Percentiles rank a stretch among this genome's conserved stretches.
These are phyloP conservation scores for Planiliza haematocheilus DNA, from an alignment of 2,113 vertebrate species.

Conservation along the genomic window DNA sequence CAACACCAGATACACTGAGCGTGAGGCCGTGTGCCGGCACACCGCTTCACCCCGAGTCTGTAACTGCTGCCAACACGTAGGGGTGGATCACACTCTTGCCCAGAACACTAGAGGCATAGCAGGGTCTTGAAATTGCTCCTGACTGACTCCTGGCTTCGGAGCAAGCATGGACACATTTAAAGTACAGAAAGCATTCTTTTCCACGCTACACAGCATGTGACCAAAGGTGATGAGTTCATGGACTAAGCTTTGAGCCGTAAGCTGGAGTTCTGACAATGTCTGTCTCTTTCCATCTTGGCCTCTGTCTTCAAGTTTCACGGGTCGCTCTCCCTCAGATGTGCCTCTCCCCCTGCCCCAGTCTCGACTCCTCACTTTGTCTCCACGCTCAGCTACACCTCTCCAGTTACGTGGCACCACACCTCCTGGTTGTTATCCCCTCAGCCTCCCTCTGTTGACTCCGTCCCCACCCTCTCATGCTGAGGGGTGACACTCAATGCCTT, in stretches of 20 bases:
- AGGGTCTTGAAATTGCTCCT: conserved; percentile 54
- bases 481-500: conserved; percentile 85
- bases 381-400: conserved; percentile 82
- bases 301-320: conserved; percentile 74
- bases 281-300: conserved; percentile 52
- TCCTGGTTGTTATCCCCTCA: conserved; percentile 90
- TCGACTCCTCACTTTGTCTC: conserved; percentile 59
- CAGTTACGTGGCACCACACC: conserved; percentile 90
- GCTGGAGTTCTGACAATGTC: conserved; percentile 52
- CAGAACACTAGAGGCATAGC: conserved; percentile 47
- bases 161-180: conserved; percentile 57
- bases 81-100: conserved; percentile 58
- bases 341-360: conserved; percentile 55
- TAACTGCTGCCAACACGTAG: conserved; percentile 63
- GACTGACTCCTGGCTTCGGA: conserved; percentile 60
- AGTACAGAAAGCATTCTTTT: conserved; percentile 61
- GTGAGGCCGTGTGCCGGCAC: conserved; percentile 56
- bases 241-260: conserved; percentile 50
- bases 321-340: conserved; percentile 51
- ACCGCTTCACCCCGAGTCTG: conserved; percentile 46
- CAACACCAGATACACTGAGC: conserved; percentile 72
- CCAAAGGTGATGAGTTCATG: conserved; percentile 64
- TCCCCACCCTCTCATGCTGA: conserved; percentile 61
- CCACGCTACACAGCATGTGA: conserved; percentile 58
- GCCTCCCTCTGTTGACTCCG: conserved; percentile 67